Evolutionary conservation across 2,797 vertebrate genomes (phyloP), one percentile per base, ranked within the genome.

Genomic region (Myotis planiceps): DNA sequence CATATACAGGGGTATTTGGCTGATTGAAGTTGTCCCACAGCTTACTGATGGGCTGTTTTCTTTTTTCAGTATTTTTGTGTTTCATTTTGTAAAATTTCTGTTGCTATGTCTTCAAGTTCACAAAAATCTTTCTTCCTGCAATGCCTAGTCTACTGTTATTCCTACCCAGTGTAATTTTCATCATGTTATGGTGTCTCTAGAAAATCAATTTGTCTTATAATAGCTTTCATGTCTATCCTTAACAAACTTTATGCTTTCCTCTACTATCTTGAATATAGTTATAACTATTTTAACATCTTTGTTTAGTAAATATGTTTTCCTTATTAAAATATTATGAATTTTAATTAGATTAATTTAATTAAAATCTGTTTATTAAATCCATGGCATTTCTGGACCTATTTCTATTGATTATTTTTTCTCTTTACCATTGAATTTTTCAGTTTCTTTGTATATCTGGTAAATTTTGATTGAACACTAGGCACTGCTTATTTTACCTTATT

Each of bases 391-490:
- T 45, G 45, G 45, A n/a, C 58, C 93, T 86, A 27, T 51, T 85
- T 86, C 63, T 90, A 51, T 51, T 75, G 47, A 79, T 1, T 88
- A 39, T 34, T 42, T 89, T 83, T 94, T 63, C 71, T 79, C 27
- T 80, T 92, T 14, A 76, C 37, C 53, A 29, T 2, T 93, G 53
- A 88, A 76, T 78, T 86, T 93, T 96, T 42, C 55, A 34, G 5
- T 32, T 91, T 68, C 60, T 81, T 72, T 81, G 71, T 23, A 42
- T 47, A 68, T 16, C n/a, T 92, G 42, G 8, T 60, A 60, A 88
- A 91, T 92, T 92, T 66, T 93, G 69, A 93, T 42, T 65, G n/a
- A 68, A 29, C 18, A 37, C 18, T 47, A 90, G 76, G 85, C 42
- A 79, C 10, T 92, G 21, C 32, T 15, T 51, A 71, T 25, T 92